phyloP scores from a whole-genome alignment of 2,113 vertebrate genomes.

The Macrotis lagotis region DNA sequence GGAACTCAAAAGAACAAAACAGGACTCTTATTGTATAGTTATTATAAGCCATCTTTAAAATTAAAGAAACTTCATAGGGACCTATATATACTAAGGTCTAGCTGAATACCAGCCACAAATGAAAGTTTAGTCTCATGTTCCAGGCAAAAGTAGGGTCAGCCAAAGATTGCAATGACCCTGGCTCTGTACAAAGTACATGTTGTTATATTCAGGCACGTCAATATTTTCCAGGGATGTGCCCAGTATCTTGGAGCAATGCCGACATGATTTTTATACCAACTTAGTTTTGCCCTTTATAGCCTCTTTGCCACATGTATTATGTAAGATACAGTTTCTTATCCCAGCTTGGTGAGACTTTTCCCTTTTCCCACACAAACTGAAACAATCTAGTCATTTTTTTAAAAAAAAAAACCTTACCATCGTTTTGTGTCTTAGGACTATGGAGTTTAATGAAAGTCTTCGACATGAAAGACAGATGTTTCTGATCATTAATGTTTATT shows the following conservation, averaged over 20 bases:
- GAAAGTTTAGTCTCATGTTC: conserved; percentile 69
- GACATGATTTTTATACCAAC: conserved; percentile 79
- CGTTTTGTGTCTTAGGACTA: conserved; percentile 43
- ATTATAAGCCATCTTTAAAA: conserved; percentile 63
- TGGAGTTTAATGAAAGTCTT: conserved; percentile 36
- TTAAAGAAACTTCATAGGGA: conserved; percentile 73
- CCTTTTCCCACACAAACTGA: conserved; percentile 55
- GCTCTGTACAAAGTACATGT: conserved; percentile 74
- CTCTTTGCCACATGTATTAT: conserved; percentile 76
- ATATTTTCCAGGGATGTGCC: conserved; percentile 75
- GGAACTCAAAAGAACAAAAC: conserved; percentile 67
- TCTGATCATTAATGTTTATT: not conserved
- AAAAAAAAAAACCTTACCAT: conserved; percentile 30
- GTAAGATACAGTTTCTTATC: conserved; percentile 72
- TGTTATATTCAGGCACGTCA: conserved; percentile 73
- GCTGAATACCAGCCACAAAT: conserved; percentile 63
- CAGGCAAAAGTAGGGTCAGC: conserved; percentile 70
- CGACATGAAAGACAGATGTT: conserved; percentile 25
- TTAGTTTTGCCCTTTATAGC: conserved; percentile 79
- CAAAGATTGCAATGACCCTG: conserved; percentile 77
- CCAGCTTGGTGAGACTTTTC: conserved; percentile 60
- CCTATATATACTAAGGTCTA: conserved; percentile 72
- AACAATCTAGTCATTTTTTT: conserved; percentile 36
- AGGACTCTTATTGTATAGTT: conserved; percentile 62
- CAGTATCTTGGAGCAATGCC: conserved; percentile 77